These are phyloP conservation scores for Cryptosula pallasiana DNA, from an alignment of 2,888 invertebrate species.

Conservation along the genomic window DNA sequence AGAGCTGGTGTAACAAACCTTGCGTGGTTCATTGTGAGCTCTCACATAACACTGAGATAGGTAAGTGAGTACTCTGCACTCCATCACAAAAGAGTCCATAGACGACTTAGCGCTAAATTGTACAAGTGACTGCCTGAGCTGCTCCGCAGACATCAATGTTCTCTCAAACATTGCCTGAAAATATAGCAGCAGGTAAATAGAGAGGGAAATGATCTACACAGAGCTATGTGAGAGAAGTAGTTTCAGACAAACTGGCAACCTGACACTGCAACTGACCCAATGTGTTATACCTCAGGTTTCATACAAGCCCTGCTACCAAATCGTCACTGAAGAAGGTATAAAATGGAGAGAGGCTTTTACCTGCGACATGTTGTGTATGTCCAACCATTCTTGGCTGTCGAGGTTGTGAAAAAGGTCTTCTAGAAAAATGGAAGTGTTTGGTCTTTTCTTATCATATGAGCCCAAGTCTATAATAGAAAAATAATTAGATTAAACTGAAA, in stretches of 20 bases:
- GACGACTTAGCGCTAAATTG: background rate
- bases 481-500: background rate
- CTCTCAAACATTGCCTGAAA: slow-evolving; percentile 18
- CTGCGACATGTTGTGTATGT: slow-evolving; percentile 5
- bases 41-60: slow-evolving; percentile 8
- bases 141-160: slow-evolving; percentile 14
- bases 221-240: too few relatives aligned
- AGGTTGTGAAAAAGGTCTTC: background rate
- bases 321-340: too few relatives aligned
- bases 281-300: too few relatives aligned
- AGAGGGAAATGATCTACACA: too few relatives aligned
- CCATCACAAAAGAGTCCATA: background rate
- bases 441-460: background rate
- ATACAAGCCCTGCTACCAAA: too few relatives aligned
- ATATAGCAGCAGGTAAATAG: too few relatives aligned
- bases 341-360: background rate
- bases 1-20: too few relatives aligned
- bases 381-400: slow-evolving; percentile 8
- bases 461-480: background rate
- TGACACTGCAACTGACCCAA: too few relatives aligned
- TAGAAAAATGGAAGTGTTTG: background rate
- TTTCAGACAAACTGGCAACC: too few relatives aligned
- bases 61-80: background rate
- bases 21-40: too few relatives aligned
- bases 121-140: background rate